Evolutionary conservation across 2,888 invertebrate genomes (phyloP), one percentile per base, ranked within the genome.

Genomic region (Furcula furcula): DNA sequence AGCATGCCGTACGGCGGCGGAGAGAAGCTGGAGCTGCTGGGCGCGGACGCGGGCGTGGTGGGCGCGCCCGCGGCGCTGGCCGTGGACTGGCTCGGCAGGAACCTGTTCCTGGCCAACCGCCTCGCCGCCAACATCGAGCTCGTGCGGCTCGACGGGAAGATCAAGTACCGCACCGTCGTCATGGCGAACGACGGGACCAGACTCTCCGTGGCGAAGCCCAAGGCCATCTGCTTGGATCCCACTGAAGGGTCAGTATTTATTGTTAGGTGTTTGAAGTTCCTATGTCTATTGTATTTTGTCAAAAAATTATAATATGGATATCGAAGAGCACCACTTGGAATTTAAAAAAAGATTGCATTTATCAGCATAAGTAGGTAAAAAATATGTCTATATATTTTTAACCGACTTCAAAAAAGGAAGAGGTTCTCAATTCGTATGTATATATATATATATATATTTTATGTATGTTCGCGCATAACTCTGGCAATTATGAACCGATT

Each of bases 21-120:
- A 1, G 96, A 96, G 34, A 77, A 77, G 49, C 60, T 54, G 0
- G 94, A 94, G 58, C 95, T 97, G 75, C 90, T 97, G 4, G 94
- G 94, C n/a, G 76, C 89, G 3, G 95, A 95, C 57, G 91, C 93
- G 1, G 96, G 98, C n/a, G 92, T 98, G 29, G 94, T 97, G 5
- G 97, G 98, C 0, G 94, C 97, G 0, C 96, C 98, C 0, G 95
- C 95, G 19, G 93, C 96, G 0, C 92, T 99, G 22, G 98, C 98
- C 0, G 96, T 98, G 65, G 99, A 99, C 75, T 99, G 99, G 98
- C 90, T 98, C 12, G 98, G 98, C 2, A 90, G 98, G 34, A 99
- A 99, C 83, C 77, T 99, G 19, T 98, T 95, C 74, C 94, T 98
- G 75, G 97, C 97, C 14, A 98, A 98, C 66, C 92, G 94, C 20